phyloP scores from a whole-genome alignment of 2,888 invertebrate species.

The Chaitophorus viminalis region DNA sequence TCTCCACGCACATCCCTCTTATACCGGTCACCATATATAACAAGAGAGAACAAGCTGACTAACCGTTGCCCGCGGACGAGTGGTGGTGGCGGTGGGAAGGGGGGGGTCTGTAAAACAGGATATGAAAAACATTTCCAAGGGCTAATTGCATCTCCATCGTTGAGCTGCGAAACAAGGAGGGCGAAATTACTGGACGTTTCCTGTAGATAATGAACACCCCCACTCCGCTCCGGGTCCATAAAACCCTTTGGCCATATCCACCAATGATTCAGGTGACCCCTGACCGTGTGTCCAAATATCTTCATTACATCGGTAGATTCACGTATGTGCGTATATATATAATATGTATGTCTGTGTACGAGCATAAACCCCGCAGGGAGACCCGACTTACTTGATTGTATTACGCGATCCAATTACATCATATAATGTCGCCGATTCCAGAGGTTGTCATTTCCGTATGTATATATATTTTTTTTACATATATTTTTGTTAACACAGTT shows the following conservation, averaged over 20 bases:
- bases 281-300: conserved; percentile 39
- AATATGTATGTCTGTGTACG: background rate
- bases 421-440: conserved; percentile 46
- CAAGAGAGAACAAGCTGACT: background rate
- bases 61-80: background rate
- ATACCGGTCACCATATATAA: background rate
- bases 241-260: conserved; percentile 37
- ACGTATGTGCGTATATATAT: background rate
- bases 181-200: conserved; percentile 59
- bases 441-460: conserved; percentile 8
- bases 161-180: conserved; percentile 58
- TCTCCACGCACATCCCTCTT: background rate
- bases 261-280: conserved; percentile 44
- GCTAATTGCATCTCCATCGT: conserved; percentile 60
- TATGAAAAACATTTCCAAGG: conserved; percentile 61
- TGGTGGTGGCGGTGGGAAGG: background rate
- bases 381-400: conserved; percentile 36
- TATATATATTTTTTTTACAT: background rate
- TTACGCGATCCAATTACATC: conserved; percentile 45
- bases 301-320: conserved; percentile 30
- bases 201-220: conserved; percentile 55
- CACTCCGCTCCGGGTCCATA: background rate
- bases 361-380: conserved; percentile 26
- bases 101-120: conserved; percentile 55
- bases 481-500: conserved; percentile 2